Percentiles rank a stretch among this genome's conserved stretches.
phyloP scores from a whole-genome alignment of 2,888 invertebrate species.

The Apoderus coryli region DNA sequence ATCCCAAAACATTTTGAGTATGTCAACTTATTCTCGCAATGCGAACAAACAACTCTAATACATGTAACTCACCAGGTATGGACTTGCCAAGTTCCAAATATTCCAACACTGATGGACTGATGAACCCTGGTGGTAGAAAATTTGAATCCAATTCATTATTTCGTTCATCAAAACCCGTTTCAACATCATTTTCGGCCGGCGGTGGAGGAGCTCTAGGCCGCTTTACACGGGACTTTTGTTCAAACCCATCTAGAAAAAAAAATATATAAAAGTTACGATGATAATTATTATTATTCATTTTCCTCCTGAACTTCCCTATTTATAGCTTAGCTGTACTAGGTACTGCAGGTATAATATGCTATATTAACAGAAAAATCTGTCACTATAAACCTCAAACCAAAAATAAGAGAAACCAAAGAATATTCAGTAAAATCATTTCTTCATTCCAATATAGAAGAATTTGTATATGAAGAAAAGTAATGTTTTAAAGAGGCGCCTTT shows the following conservation, averaged over 20 bases:
- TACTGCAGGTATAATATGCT: no score
- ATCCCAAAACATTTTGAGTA: slow-evolving; percentile 4
- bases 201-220: slow-evolving; percentile 41
- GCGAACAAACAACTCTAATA: slow-evolving; percentile 3
- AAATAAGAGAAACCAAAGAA: no score
- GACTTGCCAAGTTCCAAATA: slow-evolving; percentile 79
- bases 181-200: slow-evolving; percentile 29
- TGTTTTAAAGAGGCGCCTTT: no score
- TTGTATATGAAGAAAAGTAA: no score
- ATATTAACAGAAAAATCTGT: no score
- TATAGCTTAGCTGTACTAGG: no score
- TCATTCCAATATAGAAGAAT: no score
- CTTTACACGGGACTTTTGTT: slow-evolving; percentile 48
- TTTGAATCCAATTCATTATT: slow-evolving; percentile 28
- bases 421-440: no score
- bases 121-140: slow-evolving; percentile 58
- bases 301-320: no score
- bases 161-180: slow-evolving; percentile 32
- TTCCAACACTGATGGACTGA: slow-evolving; percentile 73
- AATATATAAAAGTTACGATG: no score
- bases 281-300: no score
- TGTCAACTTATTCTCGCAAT: neutral
- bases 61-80: slow-evolving; percentile 69
- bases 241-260: slow-evolving; percentile 39
- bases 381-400: no score